These are phyloP conservation scores for Sarcoramphus papa DNA, from an alignment of 2,797 vertebrate species.

Conservation along the genomic window DNA sequence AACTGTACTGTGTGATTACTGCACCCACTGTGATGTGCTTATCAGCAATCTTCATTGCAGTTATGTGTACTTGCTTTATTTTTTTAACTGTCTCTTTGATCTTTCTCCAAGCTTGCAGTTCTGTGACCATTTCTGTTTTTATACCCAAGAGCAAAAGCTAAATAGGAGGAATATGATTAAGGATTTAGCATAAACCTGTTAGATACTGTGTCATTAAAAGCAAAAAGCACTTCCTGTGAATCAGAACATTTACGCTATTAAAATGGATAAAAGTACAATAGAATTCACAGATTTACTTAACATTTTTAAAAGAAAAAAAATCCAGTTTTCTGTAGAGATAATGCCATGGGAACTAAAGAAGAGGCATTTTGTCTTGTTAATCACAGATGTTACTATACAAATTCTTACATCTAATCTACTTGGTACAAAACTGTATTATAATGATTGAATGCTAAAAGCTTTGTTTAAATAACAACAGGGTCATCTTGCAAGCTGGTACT, in stretches of 20 bases:
- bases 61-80: not conserved
- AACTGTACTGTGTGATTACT: not conserved
- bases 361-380: conserved; percentile 34
- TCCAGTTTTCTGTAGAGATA: conserved; percentile 2
- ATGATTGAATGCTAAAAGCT: not conserved
- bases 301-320: conserved; percentile 22
- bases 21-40: not conserved
- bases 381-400: conserved; percentile 20
- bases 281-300: conserved; percentile 25
- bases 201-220: conserved; percentile 33
- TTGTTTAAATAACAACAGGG: not conserved
- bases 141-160: conserved; percentile 21
- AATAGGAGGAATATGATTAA: conserved; percentile 28
- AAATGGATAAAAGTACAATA: conserved; percentile 34
- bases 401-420: not conserved
- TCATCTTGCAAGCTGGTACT: not conserved
- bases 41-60: not conserved
- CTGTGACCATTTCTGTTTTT: conserved; percentile 22
- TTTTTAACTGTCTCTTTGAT: not conserved
- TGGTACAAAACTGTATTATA: not conserved
- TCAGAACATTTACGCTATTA: conserved; percentile 16
- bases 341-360: conserved; percentile 29
- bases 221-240: conserved; percentile 20
- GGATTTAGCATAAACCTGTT: conserved; percentile 33
- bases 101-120: not conserved